Conservation (phyloP, 2,113 vertebrate species). For the Psilopsiagon aymara region DNA sequence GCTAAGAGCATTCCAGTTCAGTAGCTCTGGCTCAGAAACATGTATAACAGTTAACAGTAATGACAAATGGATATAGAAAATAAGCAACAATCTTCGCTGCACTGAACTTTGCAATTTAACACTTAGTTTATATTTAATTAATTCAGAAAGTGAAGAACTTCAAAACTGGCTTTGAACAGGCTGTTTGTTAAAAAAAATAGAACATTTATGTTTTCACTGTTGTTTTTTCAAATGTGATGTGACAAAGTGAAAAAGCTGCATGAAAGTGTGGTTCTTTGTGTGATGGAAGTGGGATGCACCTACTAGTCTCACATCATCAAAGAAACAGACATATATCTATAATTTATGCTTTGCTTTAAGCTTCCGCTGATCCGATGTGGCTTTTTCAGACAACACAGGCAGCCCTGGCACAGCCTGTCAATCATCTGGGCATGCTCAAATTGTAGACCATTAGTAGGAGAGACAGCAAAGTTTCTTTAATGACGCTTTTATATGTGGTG, state of each 20-base stretch:
- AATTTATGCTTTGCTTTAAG: slow-evolving; percentile 88
- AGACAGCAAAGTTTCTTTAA: slow-evolving; percentile 82
- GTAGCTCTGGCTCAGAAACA: slow-evolving; percentile 44
- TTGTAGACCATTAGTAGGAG: slow-evolving; percentile 81
- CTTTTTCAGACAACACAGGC: slow-evolving; percentile 83
- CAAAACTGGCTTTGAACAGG: slow-evolving; percentile 72
- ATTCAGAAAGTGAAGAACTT: slow-evolving; percentile 76
- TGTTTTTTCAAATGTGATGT: slow-evolving; percentile 90
- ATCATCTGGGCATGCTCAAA: slow-evolving; percentile 79
- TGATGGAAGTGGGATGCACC: slow-evolving; percentile 76
- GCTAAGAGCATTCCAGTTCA: slow-evolving; percentile 55
- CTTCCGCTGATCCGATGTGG: slow-evolving; percentile 82
- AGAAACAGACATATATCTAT: slow-evolving; percentile 86
- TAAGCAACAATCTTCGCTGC: slow-evolving; percentile 58
- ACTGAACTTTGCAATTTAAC: slow-evolving; percentile 75
- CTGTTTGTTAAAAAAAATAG: slow-evolving; percentile 82
- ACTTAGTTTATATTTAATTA: slow-evolving; percentile 82
- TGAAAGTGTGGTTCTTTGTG: slow-evolving; percentile 80
- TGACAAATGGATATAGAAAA: slow-evolving; percentile 64
- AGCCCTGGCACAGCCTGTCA: slow-evolving; percentile 82
- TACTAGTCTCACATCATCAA: slow-evolving; percentile 82
- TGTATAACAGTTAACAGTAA: slow-evolving; percentile 34
- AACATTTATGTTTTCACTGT: slow-evolving; percentile 85
- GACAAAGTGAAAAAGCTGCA: slow-evolving; percentile 85
- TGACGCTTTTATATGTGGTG: slow-evolving; percentile 82